Base-by-base conservation (phyloP, 2,888 invertebrate species). In the Proisotoma minuta region DNA sequence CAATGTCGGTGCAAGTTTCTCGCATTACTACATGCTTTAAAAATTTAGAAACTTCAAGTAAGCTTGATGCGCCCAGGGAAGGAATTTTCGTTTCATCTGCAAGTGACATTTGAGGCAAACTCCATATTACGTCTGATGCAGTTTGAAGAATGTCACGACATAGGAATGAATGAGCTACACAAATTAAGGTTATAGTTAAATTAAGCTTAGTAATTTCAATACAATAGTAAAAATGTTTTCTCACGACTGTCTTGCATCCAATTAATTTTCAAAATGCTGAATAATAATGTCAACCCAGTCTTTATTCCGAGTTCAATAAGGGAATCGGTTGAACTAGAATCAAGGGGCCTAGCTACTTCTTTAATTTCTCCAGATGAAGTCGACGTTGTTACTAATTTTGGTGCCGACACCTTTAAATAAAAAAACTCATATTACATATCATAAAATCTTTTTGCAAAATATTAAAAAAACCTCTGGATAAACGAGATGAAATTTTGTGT, bases 251-350 rank as follows among this genome's bases (percentile, higher is more conserved):
- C 77, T 34, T 77, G 77, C 69, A 79, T 77, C 84, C 84, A 85
- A 75, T 83, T 84, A 73, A 84, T 83, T 67, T 79, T 77, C 22
- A 85, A 77, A 26, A 85, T 75, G 5, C 83, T 81, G 75, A 85
- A 85, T 24, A 85, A 74, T 50, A 85, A 76, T 63, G 81, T 82
- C 4, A 85, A 77, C 1, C 84, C 84, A 43, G 84, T 84, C 75
- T 82, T 82, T 1, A 85, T 82, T 4, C 84, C 84, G 70, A 85
- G 79, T 77, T 84, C 84, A 49, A 85, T 76, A 58, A 85, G 76
- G 1, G 83, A 83, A 73, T 83, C 81, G 39, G 81, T 80, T 12
- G 43, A 43, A 34, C 43, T 43, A 12, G 43, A 5, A 18, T 43
- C 43, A 5, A n/a, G 20, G 18, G 18, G 4, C 43, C 18, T 43